Conservation (phyloP, 2,888 invertebrate species). For the Pterobdella sp. region DNA sequence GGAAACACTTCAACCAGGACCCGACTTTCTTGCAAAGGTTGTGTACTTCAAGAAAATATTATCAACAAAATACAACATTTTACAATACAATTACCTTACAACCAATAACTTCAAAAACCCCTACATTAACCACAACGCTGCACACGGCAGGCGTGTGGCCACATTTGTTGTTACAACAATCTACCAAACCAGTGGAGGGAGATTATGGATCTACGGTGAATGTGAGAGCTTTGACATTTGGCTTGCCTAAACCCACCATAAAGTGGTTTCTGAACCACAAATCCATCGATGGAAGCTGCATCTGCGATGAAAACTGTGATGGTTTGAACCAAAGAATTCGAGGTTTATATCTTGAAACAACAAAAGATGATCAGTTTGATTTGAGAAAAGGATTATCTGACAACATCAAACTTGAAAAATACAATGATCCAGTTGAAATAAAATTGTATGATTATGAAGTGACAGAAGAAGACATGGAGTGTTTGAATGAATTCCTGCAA, state of each 20-base stretch:
- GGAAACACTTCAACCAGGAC: background rate
- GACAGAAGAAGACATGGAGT: background rate
- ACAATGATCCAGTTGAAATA: background rate
- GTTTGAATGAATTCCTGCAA: background rate
- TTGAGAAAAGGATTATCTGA: background rate
- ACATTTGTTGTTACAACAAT: background rate
- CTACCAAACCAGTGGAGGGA: background rate
- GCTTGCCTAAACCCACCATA: background rate
- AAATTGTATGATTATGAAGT: background rate
- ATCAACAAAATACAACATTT: no score
- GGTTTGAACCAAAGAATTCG: no score
- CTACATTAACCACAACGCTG: background rate
- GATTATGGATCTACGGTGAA: background rate
- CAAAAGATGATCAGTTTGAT: no score
- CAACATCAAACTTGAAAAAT: background rate
- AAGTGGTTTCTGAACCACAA: background rate
- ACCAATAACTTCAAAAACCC: background rate
- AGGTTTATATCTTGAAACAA: no score
- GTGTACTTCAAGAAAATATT: background rate
- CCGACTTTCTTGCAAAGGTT: background rate
- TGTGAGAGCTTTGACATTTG: background rate
- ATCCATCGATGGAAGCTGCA: background rate
- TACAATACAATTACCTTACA: background rate
- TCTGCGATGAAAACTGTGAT: background rate
- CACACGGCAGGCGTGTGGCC: slow-evolving; percentile 6